Evolutionary conservation across 2,113 vertebrate species (phyloP), one percentile per base, ranked within the genome.

Genomic region (Polypterus bichir): DNA sequence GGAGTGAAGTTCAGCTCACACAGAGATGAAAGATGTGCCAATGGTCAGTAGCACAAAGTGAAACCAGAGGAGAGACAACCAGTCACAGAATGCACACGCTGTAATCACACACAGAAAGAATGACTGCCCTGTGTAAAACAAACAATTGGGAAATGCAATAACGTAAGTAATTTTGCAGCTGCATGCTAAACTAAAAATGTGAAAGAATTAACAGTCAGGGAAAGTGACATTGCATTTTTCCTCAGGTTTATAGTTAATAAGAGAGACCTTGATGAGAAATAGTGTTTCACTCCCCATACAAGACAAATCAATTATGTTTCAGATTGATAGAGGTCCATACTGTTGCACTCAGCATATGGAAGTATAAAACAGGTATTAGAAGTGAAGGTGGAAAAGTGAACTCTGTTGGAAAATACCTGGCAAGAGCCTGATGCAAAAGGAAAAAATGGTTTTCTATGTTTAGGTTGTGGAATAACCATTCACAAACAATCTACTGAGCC

Each of bases 181-280:
- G 46, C 5, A 3, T 66, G 63, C 44, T 59, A 61, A 68, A 58
- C 64, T 49, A 69, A 65, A 57, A 47, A 45, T 46, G 63, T 62
- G 47, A 51, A 47, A n/a, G 59, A 65, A 59, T 7, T 69, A 4
- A 68, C 46, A 9, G 54, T 10, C 6, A 11, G 58, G 1, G 6
- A 9, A 45, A 4, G 44, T 3, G 51, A 62, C 7, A 46, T 44
- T 3, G 44, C 46, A 49, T 65, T 57, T n/a, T 54, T 66, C 48
- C 48, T 66, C 45, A 56, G 65, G 10, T 52, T 61, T 44, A 45
- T 66, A 46, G n/a, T 44, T 10, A 51, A 54, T n/a, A 10, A 48
- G n/a, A 4, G 48, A 44, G 57, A 59, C 59, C 11, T 57, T 46
- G 59, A 60, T 10, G 62, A 64, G 47, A 9, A 11, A 7, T 68